phyloP scores from a whole-genome alignment of 1,140 invertebrate species.

The Drosophila rufa region DNA sequence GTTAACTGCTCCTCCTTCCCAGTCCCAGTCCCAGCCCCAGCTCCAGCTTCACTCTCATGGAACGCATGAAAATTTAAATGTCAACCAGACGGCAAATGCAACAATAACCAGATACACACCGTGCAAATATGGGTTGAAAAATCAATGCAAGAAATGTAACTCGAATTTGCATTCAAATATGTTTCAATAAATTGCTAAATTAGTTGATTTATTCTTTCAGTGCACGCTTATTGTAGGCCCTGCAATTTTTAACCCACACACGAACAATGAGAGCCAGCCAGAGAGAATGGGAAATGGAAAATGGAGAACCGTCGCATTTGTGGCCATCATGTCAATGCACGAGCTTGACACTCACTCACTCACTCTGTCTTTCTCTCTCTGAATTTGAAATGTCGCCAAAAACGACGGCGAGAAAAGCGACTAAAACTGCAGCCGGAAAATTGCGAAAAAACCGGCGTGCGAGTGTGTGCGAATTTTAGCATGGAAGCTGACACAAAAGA shows the following conservation, averaged over 20 bases:
- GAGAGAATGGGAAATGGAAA: slow-evolving; percentile 22
- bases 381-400: slow-evolving; percentile 79
- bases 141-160: not conserved
- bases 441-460: slow-evolving; percentile 24
- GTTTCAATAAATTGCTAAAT: not conserved
- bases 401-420: slow-evolving; percentile 32
- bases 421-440: slow-evolving; percentile 44
- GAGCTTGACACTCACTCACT: slow-evolving; percentile 62
- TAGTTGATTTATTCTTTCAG: not conserved
- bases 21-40: not conserved
- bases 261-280: slow-evolving; percentile 33
- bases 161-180: not conserved
- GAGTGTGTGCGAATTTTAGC: slow-evolving; percentile 42
- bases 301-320: slow-evolving; percentile 50
- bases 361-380: slow-evolving; percentile 54
- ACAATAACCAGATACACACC: slow-evolving; percentile 31
- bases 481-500: slow-evolving; percentile 61
- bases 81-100: slow-evolving; percentile 43
- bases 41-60: slow-evolving; percentile 24
- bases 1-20: slow-evolving; percentile 18
- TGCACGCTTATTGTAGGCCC: slow-evolving; percentile 26
- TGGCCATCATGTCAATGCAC: slow-evolving; percentile 76
- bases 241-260: slow-evolving; percentile 52
- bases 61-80: slow-evolving; percentile 66
- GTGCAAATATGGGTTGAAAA: not conserved